Evolutionary conservation across 2,888 invertebrate species (phyloP).

Genomic region (Drosophila barbarae): DNA sequence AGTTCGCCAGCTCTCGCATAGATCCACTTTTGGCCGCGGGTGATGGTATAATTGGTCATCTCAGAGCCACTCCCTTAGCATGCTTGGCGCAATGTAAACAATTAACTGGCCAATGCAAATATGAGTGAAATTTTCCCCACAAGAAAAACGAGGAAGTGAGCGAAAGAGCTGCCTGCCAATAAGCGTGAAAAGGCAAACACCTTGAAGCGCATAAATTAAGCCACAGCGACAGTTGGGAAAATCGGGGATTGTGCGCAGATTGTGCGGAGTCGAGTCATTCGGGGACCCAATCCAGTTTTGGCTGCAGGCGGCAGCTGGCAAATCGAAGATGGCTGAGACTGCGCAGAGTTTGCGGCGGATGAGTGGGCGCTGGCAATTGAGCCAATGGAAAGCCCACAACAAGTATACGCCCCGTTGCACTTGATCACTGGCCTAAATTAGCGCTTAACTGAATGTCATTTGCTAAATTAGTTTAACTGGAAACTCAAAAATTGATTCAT

Average conservation of each 20-base stretch:
- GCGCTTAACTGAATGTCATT: not conserved
- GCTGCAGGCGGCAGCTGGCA: constrained; percentile 27
- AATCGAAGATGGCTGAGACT: constrained; percentile 29
- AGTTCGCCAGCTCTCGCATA: constrained; percentile 15
- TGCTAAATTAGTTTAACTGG: not conserved
- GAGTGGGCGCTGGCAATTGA: constrained; percentile 43
- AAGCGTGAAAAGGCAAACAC: constrained; percentile 48
- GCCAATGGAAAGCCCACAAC: constrained; percentile 36
- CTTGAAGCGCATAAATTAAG: constrained; percentile 44
- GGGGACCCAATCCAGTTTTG: constrained; percentile 30
- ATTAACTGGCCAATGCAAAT: constrained; percentile 41
- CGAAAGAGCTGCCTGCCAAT: constrained; percentile 31
- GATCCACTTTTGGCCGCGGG: constrained; percentile 18
- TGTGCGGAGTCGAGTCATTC: constrained; percentile 1
- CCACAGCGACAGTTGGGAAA: constrained; percentile 25
- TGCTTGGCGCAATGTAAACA: constrained; percentile 35
- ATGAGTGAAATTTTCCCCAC: constrained; percentile 26
- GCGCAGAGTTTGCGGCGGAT: constrained; percentile 15
- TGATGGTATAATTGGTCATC: constrained; percentile 19
- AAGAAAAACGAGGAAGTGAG: constrained; percentile 33
- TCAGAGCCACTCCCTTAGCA: constrained; percentile 29
- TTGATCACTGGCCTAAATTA: not conserved
- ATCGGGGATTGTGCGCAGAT: constrained; percentile 8
- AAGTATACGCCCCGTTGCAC: constrained; percentile 42
- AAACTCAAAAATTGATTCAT: not conserved